Evolutionary conservation across 1,140 invertebrate species (phyloP).

Genomic region (Drosophila carrolli): DNA sequence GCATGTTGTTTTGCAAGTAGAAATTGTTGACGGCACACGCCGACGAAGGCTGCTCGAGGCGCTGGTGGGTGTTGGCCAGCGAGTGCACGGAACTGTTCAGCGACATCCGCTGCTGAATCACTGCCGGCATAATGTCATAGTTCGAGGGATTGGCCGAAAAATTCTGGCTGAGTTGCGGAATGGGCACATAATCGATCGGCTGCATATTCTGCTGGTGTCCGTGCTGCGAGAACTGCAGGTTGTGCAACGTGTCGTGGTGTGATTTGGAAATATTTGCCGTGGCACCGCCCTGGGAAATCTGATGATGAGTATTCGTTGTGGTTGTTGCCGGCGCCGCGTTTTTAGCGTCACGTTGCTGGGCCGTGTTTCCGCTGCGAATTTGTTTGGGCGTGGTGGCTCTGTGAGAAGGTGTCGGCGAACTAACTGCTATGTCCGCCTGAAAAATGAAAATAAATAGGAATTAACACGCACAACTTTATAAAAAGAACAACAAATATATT

Average conservation of each 20-base stretch:
- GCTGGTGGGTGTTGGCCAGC: conserved; percentile 84
- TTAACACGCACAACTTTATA: not conserved
- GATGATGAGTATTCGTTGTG: conserved; percentile 84
- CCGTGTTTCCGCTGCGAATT: conserved; percentile 72
- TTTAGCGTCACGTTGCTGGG: conserved; percentile 77
- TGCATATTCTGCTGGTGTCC: conserved; percentile 85
- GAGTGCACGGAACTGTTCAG: conserved; percentile 83
- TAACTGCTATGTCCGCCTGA: conserved; percentile 64
- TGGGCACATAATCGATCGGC: conserved; percentile 83
- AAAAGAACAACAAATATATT: not conserved
- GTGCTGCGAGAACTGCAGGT: conserved; percentile 79
- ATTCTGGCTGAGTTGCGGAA: conserved; percentile 83
- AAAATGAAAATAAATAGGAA: not conserved
- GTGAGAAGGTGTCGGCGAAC: conserved; percentile 58
- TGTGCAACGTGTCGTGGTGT: conserved; percentile 72
- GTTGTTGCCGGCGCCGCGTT: conserved; percentile 55
- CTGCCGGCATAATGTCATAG: conserved; percentile 85
- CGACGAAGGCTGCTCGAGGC: conserved; percentile 85
- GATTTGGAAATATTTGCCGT: conserved; percentile 68
- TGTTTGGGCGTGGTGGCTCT: conserved; percentile 78
- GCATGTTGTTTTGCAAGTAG: conserved; percentile 87
- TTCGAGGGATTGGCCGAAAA: conserved; percentile 86
- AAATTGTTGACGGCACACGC: conserved; percentile 88
- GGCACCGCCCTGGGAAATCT: conserved; percentile 78
- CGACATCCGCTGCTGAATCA: conserved; percentile 87